Percentiles rank a stretch among this genome's conserved stretches.
These are phyloP conservation scores for Bufo gargarizans DNA, from an alignment of 2,113 vertebrate species.

Conservation along the genomic window DNA sequence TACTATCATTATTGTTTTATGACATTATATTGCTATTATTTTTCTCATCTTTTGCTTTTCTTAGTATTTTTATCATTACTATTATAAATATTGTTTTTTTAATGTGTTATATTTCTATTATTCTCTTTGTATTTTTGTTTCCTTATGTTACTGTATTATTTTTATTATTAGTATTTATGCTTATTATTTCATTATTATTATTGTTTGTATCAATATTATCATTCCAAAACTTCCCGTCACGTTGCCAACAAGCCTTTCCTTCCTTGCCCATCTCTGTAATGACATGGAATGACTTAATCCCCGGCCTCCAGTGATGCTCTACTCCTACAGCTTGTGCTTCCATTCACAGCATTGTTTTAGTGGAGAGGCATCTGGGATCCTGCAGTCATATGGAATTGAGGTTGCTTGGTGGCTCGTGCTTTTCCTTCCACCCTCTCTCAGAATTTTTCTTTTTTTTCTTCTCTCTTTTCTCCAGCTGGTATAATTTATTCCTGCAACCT, in stretches of 20 bases:
- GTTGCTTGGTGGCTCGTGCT: slow-evolving; percentile 38
- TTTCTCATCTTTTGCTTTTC: neutral
- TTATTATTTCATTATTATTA: neutral
- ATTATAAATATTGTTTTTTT: neutral
- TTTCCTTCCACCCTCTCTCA: slow-evolving; percentile 53
- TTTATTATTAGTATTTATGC: neutral
- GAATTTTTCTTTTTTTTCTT: slow-evolving; percentile 53
- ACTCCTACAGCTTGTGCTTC: neutral
- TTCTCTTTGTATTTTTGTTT: neutral
- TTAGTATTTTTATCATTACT: neutral
- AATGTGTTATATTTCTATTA: neutral
- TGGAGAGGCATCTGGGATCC: slow-evolving; percentile 41
- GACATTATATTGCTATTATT: neutral
- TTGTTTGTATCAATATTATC: neutral
- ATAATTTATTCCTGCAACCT: slow-evolving; percentile 74
- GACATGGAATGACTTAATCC: slow-evolving; percentile 45
- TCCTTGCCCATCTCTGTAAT: slow-evolving; percentile 19
- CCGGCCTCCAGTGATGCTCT: neutral
- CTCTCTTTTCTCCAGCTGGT: slow-evolving; percentile 69
- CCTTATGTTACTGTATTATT: neutral
- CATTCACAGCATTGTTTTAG: slow-evolving; percentile 27
- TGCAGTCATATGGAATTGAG: slow-evolving; percentile 41
- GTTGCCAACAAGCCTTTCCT: neutral
- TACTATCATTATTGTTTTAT: neutral
- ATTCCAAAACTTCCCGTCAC: neutral